Conservation (phyloP, 2,888 invertebrate genomes). For the Caenorhabditis sinica region DNA sequence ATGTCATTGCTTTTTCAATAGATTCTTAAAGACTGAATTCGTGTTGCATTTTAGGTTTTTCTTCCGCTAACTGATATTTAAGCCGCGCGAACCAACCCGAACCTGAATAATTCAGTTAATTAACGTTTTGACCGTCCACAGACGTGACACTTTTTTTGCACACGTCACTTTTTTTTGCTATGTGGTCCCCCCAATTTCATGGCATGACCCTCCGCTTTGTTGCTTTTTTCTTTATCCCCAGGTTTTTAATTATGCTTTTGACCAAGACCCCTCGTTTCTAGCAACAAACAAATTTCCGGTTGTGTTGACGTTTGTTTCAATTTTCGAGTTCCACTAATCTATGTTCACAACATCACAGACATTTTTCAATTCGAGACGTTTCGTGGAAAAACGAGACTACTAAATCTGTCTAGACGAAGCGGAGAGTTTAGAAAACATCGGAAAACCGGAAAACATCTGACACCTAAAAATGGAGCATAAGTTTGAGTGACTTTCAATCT, state of each 20-base stretch:
- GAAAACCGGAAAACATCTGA: conserved; percentile 42
- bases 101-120: conserved; percentile 12
- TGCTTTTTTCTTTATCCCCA: background rate
- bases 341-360: conserved; percentile 10
- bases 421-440: conserved; percentile 24
- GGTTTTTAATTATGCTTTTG: conserved; percentile 6
- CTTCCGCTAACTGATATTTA: background rate
- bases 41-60: background rate
- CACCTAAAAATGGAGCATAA: conserved; percentile 14
- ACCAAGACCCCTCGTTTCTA: background rate
- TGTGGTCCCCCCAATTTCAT: background rate
- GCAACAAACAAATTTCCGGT: background rate
- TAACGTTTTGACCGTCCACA: background rate
- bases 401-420: conserved; percentile 53
- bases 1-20: background rate
- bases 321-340: conserved; percentile 1
- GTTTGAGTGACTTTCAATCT: background rate
- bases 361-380: conserved; percentile 14
- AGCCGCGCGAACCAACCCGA: background rate
- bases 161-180: conserved; percentile 22
- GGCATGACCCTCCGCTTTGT: background rate
- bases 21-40: background rate
- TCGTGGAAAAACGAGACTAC: background rate
- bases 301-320: background rate
- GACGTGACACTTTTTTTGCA: background rate